These are phyloP conservation scores for Eublepharis macularius DNA, from an alignment of 2,113 vertebrate genomes.

Conservation along the genomic window DNA sequence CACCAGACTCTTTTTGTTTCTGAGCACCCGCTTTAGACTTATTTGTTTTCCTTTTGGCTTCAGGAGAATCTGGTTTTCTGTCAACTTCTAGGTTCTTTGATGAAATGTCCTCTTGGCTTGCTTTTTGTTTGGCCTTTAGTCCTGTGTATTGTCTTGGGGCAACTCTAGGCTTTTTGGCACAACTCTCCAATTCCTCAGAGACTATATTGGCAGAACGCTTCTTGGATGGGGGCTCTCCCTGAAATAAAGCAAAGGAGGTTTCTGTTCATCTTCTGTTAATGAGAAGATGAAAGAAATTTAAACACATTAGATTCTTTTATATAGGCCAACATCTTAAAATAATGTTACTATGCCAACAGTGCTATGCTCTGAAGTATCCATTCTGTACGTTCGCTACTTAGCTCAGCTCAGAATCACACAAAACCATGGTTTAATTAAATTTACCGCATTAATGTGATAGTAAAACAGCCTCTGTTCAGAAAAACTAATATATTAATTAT, in stretches of 20 bases:
- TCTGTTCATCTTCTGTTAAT: background rate
- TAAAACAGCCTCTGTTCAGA: no score
- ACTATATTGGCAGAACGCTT: conserved; percentile 23
- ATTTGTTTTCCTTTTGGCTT: background rate
- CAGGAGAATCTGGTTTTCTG: conserved; percentile 10
- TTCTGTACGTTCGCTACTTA: background rate
- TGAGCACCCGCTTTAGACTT: conserved; percentile 8
- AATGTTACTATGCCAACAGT: no score
- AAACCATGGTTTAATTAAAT: no score
- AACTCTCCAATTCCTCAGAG: conserved; percentile 16
- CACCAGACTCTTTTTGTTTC: conserved; percentile 33
- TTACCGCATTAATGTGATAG: no score
- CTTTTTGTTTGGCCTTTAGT: conserved; percentile 63
- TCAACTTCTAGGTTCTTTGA: background rate
- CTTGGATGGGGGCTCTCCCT: conserved; percentile 63
- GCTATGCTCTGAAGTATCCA: background rate
- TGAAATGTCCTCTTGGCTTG: conserved; percentile 27
- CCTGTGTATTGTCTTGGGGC: conserved; percentile 35
- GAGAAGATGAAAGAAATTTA: background rate
- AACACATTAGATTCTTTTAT: background rate
- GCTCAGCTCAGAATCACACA: no score
- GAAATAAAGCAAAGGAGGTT: conserved; percentile 21
- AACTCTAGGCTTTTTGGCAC: conserved; percentile 38
- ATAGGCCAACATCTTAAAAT: background rate
- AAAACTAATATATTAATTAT: no score